phyloP scores from a whole-genome alignment of 2,113 vertebrate species.

The rat (Rattus norvegicus) region GRCr8 NC_086035.1:7018001-7018500 shows the following conservation, averaged over 20 bases:
- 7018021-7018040: no score
- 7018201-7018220: not conserved
- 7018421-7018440: not conserved
- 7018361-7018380: not conserved
- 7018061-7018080: not conserved
- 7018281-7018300: not conserved
- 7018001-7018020: no score
- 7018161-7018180: no score
- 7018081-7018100: not conserved
- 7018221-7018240: not conserved
- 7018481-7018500: not conserved
- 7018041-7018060: no score
- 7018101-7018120: not conserved
- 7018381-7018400: rapidly evolving
- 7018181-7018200: rapidly evolving
- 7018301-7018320: not conserved
- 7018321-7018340: not conserved
- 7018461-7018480: not conserved
- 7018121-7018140: not conserved
- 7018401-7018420: not conserved
- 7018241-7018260: not conserved
- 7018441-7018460: not conserved
- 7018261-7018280: not conserved
- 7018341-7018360: no score
- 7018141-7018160: not conserved